These are phyloP conservation scores for Kryptolebias marmoratus DNA, from an alignment of 2,113 vertebrate species.

Conservation along the genomic window DNA sequence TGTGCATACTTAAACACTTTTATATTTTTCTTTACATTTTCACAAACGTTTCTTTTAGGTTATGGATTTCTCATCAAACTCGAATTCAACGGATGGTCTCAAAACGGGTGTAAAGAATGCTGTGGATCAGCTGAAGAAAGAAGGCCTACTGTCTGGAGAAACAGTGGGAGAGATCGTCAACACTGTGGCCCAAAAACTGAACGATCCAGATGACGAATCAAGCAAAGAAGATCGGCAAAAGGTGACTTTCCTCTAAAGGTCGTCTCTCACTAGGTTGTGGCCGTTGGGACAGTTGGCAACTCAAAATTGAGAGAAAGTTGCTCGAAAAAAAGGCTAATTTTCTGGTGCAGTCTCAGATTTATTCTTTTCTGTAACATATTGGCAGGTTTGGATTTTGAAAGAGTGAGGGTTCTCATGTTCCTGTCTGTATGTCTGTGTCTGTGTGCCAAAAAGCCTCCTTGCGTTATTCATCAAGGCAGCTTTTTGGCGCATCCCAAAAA, in stretches of 20 bases:
- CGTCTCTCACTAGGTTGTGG: no score
- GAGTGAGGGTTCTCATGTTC: no score
- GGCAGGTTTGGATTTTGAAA: no score
- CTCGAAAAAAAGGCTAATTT: no score
- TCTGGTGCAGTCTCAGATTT: no score
- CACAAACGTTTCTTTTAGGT: conserved; percentile 74
- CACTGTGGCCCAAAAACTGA: conserved; percentile 81
- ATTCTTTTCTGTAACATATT: no score
- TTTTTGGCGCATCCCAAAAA: no score
- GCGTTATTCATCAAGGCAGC: no score
- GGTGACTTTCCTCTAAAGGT: conserved; percentile 63
- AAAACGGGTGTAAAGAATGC: conserved; percentile 68
- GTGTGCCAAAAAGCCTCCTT: no score
- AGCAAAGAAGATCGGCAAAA: conserved; percentile 55
- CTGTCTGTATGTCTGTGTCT: no score
- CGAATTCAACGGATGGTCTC: conserved; percentile 62
- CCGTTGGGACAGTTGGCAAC: no score
- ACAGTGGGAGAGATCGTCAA: conserved; percentile 80
- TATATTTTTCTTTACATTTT: background rate
- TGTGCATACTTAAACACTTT: background rate
- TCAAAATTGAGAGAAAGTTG: no score
- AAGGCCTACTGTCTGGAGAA: conserved; percentile 55
- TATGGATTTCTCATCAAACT: conserved; percentile 24
- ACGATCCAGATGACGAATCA: conserved; percentile 44
- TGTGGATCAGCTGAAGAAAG: conserved; percentile 59